Evolutionary conservation across 2,797 vertebrate genomes (phyloP).

Genomic region (Danio aesculapii): DNA sequence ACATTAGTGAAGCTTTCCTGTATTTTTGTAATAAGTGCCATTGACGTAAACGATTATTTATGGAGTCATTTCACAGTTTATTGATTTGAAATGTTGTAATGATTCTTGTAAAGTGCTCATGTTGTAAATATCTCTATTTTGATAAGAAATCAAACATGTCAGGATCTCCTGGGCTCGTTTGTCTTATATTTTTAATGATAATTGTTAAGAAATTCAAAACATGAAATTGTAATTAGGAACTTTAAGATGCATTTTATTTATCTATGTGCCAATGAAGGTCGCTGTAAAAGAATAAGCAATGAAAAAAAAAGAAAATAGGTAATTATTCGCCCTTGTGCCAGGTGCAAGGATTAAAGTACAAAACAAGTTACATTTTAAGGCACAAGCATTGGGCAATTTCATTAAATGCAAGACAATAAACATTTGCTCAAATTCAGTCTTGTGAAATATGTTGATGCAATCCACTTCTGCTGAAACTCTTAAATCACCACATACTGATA

Average conservation of each 20-base stretch:
- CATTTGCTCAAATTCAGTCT: conserved; percentile 7
- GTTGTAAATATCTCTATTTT: conserved; percentile 80
- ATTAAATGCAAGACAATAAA: conserved; percentile 46
- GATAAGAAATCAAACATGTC: conserved; percentile 71
- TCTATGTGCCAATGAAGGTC: conserved; percentile 62
- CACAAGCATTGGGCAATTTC: conserved; percentile 34
- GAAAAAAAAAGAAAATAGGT: conserved; percentile 25
- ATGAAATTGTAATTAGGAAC: conserved; percentile 36
- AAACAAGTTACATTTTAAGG: conserved; percentile 34
- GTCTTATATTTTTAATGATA: conserved; percentile 7
- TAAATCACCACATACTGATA: background rate
- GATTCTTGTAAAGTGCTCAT: conserved; percentile 70
- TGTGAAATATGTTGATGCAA: conserved; percentile 28
- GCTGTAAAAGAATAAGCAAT: conserved; percentile 67
- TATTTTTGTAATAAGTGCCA: conserved; percentile 27
- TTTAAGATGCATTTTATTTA: conserved; percentile 69
- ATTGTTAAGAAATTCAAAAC: background rate
- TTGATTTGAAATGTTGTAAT: conserved; percentile 58
- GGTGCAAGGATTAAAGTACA: conserved; percentile 7
- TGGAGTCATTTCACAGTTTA: conserved; percentile 40
- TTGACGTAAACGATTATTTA: conserved; percentile 9
- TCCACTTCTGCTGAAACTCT: conserved; percentile 11
- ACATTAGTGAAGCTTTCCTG: background rate
- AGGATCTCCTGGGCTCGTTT: conserved; percentile 9
- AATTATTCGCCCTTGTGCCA: conserved; percentile 31